phyloP scores from a whole-genome alignment of 2,888 invertebrate species.

The Drosophila merina region DNA sequence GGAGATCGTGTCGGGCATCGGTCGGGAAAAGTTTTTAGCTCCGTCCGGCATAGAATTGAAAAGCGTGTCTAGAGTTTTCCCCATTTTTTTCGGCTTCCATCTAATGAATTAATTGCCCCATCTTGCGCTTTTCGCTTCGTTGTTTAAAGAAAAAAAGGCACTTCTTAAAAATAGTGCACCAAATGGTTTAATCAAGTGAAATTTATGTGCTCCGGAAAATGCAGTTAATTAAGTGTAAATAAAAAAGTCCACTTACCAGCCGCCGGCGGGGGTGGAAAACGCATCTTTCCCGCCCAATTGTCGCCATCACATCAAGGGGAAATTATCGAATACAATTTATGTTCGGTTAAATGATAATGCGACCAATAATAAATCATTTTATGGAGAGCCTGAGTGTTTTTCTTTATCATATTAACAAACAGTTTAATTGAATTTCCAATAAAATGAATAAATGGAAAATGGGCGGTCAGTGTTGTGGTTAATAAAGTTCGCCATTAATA shows the following conservation, averaged over 20 bases:
- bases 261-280: constrained; percentile 18
- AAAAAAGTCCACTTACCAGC: constrained; percentile 26
- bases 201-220: constrained; percentile 72
- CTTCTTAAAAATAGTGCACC: constrained; percentile 60
- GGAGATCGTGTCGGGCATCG: constrained; percentile 58
- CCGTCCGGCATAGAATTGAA: constrained; percentile 52
- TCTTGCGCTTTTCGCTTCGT: constrained; percentile 34
- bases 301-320: constrained; percentile 40
- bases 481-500: constrained; percentile 14
- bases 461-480: constrained; percentile 19
- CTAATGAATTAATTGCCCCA: constrained; percentile 76
- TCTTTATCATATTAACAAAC: constrained; percentile 19
- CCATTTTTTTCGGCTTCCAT: constrained; percentile 18
- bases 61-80: constrained; percentile 56
- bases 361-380: constrained; percentile 64
- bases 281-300: not conserved
- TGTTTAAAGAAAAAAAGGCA: constrained; percentile 45
- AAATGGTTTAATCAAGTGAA: constrained; percentile 81
- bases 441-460: constrained; percentile 14
- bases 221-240: constrained; percentile 78
- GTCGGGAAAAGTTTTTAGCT: constrained; percentile 35
- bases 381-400: constrained; percentile 31
- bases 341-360: constrained; percentile 58
- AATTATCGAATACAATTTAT: constrained; percentile 63
- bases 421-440: constrained; percentile 34